Base-by-base conservation (phyloP, 2,888 invertebrate genomes). In the Escarpia spicata region DNA sequence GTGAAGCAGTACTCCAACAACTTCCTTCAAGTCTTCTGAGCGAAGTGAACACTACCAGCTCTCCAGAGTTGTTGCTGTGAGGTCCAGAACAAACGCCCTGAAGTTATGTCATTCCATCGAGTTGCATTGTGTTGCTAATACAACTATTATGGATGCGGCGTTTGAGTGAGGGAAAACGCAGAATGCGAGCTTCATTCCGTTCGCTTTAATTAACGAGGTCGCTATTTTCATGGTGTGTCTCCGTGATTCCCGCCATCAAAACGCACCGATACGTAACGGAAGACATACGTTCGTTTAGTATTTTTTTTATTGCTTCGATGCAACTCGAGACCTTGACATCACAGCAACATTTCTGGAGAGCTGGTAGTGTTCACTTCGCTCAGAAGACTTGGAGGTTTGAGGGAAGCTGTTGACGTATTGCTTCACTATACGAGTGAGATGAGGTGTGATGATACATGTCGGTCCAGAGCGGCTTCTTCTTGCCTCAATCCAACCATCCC, bases 401-500 rank as follows among this genome's bases (percentile, higher is more conserved):
- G 43, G 91, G 31, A 92, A 91, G 19, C 91, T 60, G 60, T 58
- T 31, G 37, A 92, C 31, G 43, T 45, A 93, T 43, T 92, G 89
- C 9, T 90, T 89, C 90, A 92, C 92, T n/a, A 92, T 44, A 90
- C 9, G 90, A 52, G 93, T 52, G 10, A 93, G 91, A 52, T 93
- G 92, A 37, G 92, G 93, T 92, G 92, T 93, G 90, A 43, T 93
- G 19, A 91, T 91, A 44, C 92, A 44, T 91, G 90, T 92, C 92
- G n/a, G 90, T 93, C 92, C 90, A 93, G 91, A 90, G 91, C 92
- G 6, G 52, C 58, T 52, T 75, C 92, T 90, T 93, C 92, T 43
- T 92, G 43, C 91, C 90, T 93, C 58, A 93, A 37, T 31, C 93
- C 92, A 26, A 93, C 93, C 43, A 93, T 93, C 58, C 93, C 93